Evolutionary conservation across 2,888 invertebrate genomes (phyloP), one percentile per base, ranked within the genome.

Genomic region (Drosophila meridiana): DNA sequence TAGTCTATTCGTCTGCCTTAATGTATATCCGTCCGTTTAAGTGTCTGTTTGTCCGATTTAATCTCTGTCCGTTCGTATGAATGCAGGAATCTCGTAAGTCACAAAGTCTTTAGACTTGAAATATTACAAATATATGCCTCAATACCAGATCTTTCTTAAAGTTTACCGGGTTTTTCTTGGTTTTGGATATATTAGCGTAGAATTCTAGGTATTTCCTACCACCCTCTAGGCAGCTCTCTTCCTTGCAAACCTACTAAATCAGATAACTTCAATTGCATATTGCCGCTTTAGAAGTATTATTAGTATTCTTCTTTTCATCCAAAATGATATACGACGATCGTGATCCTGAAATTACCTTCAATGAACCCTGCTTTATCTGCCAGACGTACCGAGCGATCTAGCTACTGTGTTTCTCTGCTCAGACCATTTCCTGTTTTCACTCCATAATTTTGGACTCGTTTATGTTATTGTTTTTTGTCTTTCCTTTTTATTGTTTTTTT

Each of bases 391-490:
- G 8, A 8, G 28, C 14, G 55, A 55, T 55, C 55, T 55, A 6
- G 55, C 55, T 55, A 55, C 55, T 55, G 28, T 38, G 8, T 7
- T 28, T 13, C 40, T n/a, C 36, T 14, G 28, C 38, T 26, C 26
- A 8, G 20, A 9, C 28, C 38, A 38, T 55, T 55, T 55, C 53
- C 53, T 38, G 53, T 55, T 55, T 55, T 38, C 38, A 38, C 53
- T 38, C 9, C 7, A 43, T 32, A 57, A 43, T 43, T 20, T 57
- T 42, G 32, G 32, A 43, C 56, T 43, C 56, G 42, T 57, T 57
- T 57, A 20, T 57, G 42, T 57, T 52, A 52, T 52, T 52, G 50
- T 52, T 52, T 34, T 52, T 34, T 32, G n/a, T 5, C 28, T 4
- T 55, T n/a, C 53, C 8, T 20, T 14, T 26, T 5, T 43, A 4